Evolutionary conservation across 2,888 invertebrate genomes (phyloP).

Genomic region (Stictocephala bisonia): DNA sequence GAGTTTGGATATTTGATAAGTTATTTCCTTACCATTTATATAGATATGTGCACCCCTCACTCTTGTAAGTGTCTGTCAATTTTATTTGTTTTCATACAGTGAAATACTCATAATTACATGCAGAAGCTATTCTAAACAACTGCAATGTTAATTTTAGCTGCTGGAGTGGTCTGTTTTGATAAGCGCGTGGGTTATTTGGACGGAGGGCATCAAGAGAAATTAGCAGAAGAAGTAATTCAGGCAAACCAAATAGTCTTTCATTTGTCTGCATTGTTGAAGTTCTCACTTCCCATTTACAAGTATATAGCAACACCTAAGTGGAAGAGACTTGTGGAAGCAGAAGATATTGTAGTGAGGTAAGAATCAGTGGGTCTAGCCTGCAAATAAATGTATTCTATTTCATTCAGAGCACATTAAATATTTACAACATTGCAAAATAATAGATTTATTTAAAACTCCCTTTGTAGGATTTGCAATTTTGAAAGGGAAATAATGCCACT

Average conservation of each 20-base stretch:
- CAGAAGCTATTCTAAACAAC: neutral
- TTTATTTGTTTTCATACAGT: no score
- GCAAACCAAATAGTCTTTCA: conserved; percentile 62
- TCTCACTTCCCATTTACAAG: conserved; percentile 66
- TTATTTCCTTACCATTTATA: no score
- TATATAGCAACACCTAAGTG: conserved; percentile 66
- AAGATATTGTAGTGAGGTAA: conserved; percentile 67
- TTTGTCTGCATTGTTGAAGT: conserved; percentile 63
- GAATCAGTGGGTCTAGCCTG: conserved; percentile 4
- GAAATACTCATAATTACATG: no score
- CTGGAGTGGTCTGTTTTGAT: conserved; percentile 67
- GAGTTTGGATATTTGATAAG: no score
- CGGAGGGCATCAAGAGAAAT: conserved; percentile 60
- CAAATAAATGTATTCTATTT: neutral
- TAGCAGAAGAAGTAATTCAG: conserved; percentile 64
- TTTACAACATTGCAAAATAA: no score
- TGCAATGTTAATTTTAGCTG: conserved; percentile 60
- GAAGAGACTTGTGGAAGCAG: conserved; percentile 65
- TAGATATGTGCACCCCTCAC: no score
- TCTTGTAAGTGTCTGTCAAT: no score
- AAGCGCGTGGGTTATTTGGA: conserved; percentile 65
- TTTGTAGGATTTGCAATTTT: no score
- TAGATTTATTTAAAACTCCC: no score
- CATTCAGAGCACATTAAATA: no score
- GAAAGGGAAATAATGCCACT: no score